Conservation (phyloP, 2,797 vertebrate genomes). For the Scolopax rusticola region DNA sequence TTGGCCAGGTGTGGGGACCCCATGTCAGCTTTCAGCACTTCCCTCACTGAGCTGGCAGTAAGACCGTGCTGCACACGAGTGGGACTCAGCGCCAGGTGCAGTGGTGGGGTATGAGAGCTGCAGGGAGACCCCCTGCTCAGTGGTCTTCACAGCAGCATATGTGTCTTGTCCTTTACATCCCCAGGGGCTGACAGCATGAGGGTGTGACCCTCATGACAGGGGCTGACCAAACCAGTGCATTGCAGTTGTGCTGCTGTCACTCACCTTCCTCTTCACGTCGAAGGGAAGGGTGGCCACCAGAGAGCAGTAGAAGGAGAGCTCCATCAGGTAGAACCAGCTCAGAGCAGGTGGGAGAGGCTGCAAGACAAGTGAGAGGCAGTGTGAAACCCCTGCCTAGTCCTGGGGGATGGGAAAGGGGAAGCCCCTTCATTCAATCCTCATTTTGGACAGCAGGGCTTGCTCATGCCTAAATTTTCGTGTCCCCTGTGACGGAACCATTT, state of each 20-base stretch:
- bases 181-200: accelerated
- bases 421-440: accelerated
- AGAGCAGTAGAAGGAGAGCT: conserved; percentile 88
- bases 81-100: neutral
- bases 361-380: neutral
- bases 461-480: neutral
- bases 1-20: neutral
- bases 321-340: conserved; percentile 87
- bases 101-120: accelerated
- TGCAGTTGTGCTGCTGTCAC: neutral
- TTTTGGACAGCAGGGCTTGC: neutral
- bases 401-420: neutral
- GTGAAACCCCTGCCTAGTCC: neutral
- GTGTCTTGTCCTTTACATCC: neutral
- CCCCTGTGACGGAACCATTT: neutral
- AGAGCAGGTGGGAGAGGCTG: conserved; percentile 80
- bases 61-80: accelerated
- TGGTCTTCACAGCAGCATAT: neutral
- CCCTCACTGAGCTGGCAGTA: neutral
- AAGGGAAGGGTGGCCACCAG: conserved; percentile 86
- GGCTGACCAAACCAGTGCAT: neutral
- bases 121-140: neutral
- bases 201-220: neutral
- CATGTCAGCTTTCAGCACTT: neutral
- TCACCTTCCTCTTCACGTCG: conserved; percentile 90